Base-by-base conservation (phyloP, 2,888 invertebrate genomes). In the Liodrosophila aerea region DNA sequence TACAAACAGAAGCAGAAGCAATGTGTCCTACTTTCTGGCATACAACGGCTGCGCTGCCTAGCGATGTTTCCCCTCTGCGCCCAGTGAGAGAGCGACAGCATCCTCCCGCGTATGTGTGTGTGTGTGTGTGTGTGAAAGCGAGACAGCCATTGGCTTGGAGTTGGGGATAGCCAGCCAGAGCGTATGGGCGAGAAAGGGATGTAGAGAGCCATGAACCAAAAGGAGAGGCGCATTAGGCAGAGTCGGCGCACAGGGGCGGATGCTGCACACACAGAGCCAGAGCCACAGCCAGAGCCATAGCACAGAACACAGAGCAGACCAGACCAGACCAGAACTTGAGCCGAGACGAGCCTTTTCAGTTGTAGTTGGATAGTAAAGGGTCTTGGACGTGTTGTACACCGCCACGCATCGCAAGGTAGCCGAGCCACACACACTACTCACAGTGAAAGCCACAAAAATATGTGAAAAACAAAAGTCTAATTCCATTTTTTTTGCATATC, bases 331-430 rank as follows among this genome's bases (percentile, higher is more conserved):
- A 64, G 47, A 50, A 36, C 72, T 59, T 51, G 50, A 52, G 36
- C 59, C 66, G 70, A 58, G 76, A 39, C 66, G 61, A 66, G 71
- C 74, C 84, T 69, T 81, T 86, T 89, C 88, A 89, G 89, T 89
- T 88, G 88, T 88, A 89, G 89, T 87, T 89, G 89, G 87, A 87
- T 89, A 89, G 89, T 88, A 86, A 86, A 89, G 86, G 88, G 80
- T 81, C 81, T 85, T 70, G 85, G 88, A 87, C 88, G 81, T 87
- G 85, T 84, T 77, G 58, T 56, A 67, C 65, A 72, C 39, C 73
- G 69, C 66, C 2, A 22, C 22, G 22, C 22, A 22, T 66, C 83
- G 82, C 76, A 76, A 80, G 76, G 85, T 83, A 71, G 49, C 51
- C 60, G 61, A 74, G 63, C 62, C 56, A 39, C 39, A 36, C 39